Conservation (phyloP, 2,113 vertebrate genomes). For the Genyomyrus donnyi region DNA sequence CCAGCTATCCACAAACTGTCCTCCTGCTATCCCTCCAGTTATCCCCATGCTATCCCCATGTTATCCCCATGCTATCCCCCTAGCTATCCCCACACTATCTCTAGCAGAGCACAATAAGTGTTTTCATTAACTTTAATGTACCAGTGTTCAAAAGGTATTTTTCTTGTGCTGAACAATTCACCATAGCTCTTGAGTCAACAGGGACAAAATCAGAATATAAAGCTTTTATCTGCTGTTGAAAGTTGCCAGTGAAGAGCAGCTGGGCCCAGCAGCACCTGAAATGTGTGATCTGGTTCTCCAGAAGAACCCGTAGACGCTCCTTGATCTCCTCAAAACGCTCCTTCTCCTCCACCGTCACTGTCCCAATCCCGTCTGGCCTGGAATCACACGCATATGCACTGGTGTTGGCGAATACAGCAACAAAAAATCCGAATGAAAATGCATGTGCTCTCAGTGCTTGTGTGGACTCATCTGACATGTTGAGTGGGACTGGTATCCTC, state of each 20-base stretch:
- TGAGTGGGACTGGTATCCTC: background rate
- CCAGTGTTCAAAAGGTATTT: background rate
- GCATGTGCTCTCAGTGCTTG: background rate
- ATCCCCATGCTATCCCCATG: background rate
- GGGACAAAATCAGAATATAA: background rate
- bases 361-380: conserved; percentile 96
- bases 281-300: conserved; percentile 98
- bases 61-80: background rate
- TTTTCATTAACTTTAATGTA: background rate
- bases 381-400: conserved; percentile 19
- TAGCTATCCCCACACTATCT: background rate
- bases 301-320: conserved; percentile 84
- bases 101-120: background rate
- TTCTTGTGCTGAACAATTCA: background rate
- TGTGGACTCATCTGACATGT: background rate
- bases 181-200: background rate
- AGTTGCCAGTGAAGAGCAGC: background rate
- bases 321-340: conserved; percentile 96
- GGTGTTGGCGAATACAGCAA: background rate
- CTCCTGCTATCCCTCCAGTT: no score
- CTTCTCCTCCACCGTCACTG: conserved; percentile 90
- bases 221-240: background rate
- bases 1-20: no score
- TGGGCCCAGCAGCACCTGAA: conserved; percentile 71
- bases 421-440: background rate